These are phyloP conservation scores for Ispidina picta DNA, from an alignment of 2,797 vertebrate species.

Conservation along the genomic window DNA sequence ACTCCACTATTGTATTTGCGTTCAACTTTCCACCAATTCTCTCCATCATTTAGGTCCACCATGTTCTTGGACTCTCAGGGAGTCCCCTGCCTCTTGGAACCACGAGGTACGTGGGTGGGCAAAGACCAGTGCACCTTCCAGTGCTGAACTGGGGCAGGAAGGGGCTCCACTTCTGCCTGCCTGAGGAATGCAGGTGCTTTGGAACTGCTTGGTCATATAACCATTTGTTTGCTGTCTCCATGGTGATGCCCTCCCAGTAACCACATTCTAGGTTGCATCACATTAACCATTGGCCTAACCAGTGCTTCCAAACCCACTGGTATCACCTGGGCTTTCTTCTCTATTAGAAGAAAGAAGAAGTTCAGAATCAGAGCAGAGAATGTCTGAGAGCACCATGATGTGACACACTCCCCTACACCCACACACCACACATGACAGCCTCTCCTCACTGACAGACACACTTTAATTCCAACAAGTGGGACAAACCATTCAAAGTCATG, in stretches of 20 bases:
- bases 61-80: background rate
- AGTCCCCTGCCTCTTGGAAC: background rate
- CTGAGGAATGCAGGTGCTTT: background rate
- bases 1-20: slow-evolving; percentile 42
- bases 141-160: background rate
- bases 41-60: background rate
- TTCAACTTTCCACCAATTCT: slow-evolving; percentile 12
- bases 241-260: background rate
- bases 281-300: background rate
- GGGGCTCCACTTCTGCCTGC: background rate
- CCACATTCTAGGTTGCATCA: background rate
- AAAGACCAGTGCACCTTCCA: background rate
- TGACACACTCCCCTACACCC: too few species aligned
- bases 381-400: background rate
- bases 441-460: background rate
- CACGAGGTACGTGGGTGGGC: background rate
- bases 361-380: background rate
- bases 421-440: background rate
- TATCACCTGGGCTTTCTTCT: background rate
- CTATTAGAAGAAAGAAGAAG: background rate
- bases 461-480: background rate
- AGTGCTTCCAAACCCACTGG: background rate
- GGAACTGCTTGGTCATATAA: background rate
- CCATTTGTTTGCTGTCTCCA: background rate
- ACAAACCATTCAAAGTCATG: background rate